Base-by-base conservation (phyloP, 1,140 invertebrate species). In the Phortica variegata region DNA sequence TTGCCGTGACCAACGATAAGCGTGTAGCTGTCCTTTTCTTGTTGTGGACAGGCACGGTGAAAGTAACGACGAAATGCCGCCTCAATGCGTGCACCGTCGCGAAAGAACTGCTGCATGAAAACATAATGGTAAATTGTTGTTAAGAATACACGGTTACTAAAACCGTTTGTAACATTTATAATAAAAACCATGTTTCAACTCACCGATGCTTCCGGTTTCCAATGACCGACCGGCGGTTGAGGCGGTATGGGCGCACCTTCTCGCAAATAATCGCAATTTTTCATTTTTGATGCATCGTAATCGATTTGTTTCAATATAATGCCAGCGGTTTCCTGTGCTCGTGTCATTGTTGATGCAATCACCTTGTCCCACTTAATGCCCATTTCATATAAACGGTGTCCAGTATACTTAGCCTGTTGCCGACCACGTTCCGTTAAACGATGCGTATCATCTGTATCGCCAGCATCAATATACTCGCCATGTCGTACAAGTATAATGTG, bases 1-100 rank as follows among this genome's bases (percentile, higher is more conserved):
- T 99, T 99, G 10, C 91, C 95, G 79, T 99, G 97, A 56, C 95
- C 98, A 4, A 99, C 94, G 36, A 98, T 80, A 20, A 99, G 73
- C 38, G 97, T 97, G 75, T 91, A 95, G 5, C 85, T 85, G 73
- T 98, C 93, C 47, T 87, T 79, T 38, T 85, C 81, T 78, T 99
- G 93, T 3, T 80, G 77, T 2, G 86, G 82, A 40, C 84, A 78
- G 15, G 97, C 95, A 46, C 97, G 81, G 78, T 98, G 85, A 75
- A 99, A 91, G 78, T 97, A 95, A 60, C 89, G 87, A 38, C 95
- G 80, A 78, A 98, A 99, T 5, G 89, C 97, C 4, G 94, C 92
- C 79, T 99, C 97, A 60, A 99, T 99, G 53, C 97, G 81, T 0
- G 93, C 86, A n/a, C 95, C 91, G 77, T 99, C 95, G 74, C 88